Base-by-base conservation (phyloP, 2,113 vertebrate genomes). In the Cryptotis parvus region DNA sequence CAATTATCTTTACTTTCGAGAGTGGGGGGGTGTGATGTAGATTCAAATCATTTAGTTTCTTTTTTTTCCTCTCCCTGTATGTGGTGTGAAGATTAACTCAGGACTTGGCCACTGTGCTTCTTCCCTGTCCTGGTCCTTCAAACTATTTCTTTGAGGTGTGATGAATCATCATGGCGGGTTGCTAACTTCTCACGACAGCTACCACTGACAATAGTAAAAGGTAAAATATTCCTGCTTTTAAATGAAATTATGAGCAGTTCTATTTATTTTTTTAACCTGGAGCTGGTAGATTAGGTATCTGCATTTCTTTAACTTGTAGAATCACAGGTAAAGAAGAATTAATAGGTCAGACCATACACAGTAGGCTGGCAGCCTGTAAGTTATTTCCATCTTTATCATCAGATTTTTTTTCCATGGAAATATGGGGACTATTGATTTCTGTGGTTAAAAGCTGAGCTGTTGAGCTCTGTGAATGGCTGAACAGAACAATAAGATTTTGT, bases 401-500 rank as follows among this genome's bases (percentile, higher is more conserved):
- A 88, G 72, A 49, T 95, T 93, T 89, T 93, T 69, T 96, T 95
- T 20, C 75, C 80, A 93, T 94, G 94, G 91, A 96, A 95, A 94
- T 80, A 3, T 73, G 94, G 65, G 76, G 90, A 52, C 96, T 95
- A 78, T 91, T 97, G 93, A 94, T 96, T 97, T 96, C 95, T 87
- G 92, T 91, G 92, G 94, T 91, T 96, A 87, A 87, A 94, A 88
- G 92, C 81, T 15, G 84, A 91, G 93, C 95, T 87, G 37, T 69
- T 94, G 84, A 45, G 79, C 91, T 97, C 96, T 97, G 91, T 87
- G 95, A 97, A 95, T 94, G 94, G 94, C 0, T 0, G 83, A 95
- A 85, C n/a, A 95, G 92, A 96, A 96, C 96, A 98, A 90, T 96
- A 93, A 81, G 92, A 92, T 95, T 94, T 91, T 96, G 92, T 94